Evolutionary conservation across 1,140 invertebrate species (phyloP).

Genomic region (Drosophila teissieri): DNA sequence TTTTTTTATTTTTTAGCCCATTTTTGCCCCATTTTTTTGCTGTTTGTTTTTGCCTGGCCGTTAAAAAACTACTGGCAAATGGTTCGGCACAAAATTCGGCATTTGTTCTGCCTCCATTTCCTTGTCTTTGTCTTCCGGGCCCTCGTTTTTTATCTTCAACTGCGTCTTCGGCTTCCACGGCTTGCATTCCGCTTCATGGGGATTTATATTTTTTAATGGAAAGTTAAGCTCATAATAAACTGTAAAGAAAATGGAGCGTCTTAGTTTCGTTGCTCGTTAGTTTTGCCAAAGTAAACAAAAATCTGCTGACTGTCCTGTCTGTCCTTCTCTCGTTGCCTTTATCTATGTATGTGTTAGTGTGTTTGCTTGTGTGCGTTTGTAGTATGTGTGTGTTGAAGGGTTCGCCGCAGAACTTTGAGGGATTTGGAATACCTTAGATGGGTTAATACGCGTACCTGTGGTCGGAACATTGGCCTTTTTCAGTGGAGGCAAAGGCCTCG

Average conservation of each 20-base stretch:
- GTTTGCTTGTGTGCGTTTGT: background rate
- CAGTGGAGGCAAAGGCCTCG: slow-evolving; percentile 9
- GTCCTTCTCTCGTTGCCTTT: background rate
- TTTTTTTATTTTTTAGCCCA: slow-evolving; percentile 16
- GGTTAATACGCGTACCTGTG: slow-evolving; percentile 42
- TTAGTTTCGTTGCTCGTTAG: slow-evolving; percentile 65
- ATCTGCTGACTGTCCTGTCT: slow-evolving; percentile 46
- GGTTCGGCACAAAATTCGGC: slow-evolving; percentile 64
- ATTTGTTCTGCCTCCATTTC: slow-evolving; percentile 56
- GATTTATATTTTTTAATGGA: slow-evolving; percentile 82
- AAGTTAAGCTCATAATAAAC: slow-evolving; percentile 82
- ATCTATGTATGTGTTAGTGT: background rate
- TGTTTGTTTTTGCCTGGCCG: slow-evolving; percentile 43
- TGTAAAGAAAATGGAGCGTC: slow-evolving; percentile 76
- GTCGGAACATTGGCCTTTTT: slow-evolving; percentile 19
- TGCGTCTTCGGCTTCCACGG: slow-evolving; percentile 20
- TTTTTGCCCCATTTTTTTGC: slow-evolving; percentile 46
- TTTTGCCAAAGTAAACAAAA: slow-evolving; percentile 57
- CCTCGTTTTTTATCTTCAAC: slow-evolving; percentile 14
- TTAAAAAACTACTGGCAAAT: slow-evolving; percentile 72
- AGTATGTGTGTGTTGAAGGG: slow-evolving; percentile 19
- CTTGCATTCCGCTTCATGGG: slow-evolving; percentile 62
- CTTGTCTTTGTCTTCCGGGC: slow-evolving; percentile 16
- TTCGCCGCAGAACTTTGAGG: slow-evolving; percentile 44
- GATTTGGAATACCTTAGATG: slow-evolving; percentile 38